phyloP scores from a whole-genome alignment of 2,888 invertebrate species.

The Calephelis perditalis region DNA sequence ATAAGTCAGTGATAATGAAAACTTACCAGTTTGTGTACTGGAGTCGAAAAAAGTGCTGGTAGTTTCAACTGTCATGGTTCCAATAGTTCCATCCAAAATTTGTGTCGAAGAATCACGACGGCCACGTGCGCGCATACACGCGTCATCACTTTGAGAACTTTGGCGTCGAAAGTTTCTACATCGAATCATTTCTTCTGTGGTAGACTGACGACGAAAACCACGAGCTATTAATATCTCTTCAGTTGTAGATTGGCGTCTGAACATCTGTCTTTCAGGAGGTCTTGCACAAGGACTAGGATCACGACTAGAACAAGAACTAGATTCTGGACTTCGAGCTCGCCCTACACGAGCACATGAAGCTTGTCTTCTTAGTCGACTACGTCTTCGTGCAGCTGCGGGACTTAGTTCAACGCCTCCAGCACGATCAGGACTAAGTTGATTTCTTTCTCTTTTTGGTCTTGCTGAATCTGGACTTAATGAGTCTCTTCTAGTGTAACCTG shows the following conservation, averaged over 20 bases:
- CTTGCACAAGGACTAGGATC: constrained; percentile 89
- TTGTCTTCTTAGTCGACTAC: constrained; percentile 85
- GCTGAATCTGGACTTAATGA: constrained; percentile 94
- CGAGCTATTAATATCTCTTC: constrained; percentile 94
- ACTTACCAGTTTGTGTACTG: constrained; percentile 94
- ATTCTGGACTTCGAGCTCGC: constrained; percentile 81
- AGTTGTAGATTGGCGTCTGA: constrained; percentile 92
- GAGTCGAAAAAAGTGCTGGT: constrained; percentile 95
- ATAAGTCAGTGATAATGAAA: neutral
- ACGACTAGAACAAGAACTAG: constrained; percentile 87
- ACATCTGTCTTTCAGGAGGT: constrained; percentile 83
- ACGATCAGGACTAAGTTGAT: constrained; percentile 88
- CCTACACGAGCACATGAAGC: constrained; percentile 85
- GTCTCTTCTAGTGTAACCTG: constrained; percentile 87
- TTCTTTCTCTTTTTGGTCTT: constrained; percentile 84
- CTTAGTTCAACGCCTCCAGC: constrained; percentile 89
- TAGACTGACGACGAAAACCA: constrained; percentile 92
- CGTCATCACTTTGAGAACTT: constrained; percentile 93
- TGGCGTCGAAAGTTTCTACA: constrained; percentile 94
- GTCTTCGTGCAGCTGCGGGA: constrained; percentile 83
- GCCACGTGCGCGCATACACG: constrained; percentile 82
- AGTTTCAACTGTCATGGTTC: constrained; percentile 95
- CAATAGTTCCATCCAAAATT: constrained; percentile 93
- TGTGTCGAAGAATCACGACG: constrained; percentile 92
- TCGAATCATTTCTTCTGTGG: constrained; percentile 95